Evolutionary conservation across 2,888 invertebrate genomes (phyloP).

Genomic region (Smittia aterrima): DNA sequence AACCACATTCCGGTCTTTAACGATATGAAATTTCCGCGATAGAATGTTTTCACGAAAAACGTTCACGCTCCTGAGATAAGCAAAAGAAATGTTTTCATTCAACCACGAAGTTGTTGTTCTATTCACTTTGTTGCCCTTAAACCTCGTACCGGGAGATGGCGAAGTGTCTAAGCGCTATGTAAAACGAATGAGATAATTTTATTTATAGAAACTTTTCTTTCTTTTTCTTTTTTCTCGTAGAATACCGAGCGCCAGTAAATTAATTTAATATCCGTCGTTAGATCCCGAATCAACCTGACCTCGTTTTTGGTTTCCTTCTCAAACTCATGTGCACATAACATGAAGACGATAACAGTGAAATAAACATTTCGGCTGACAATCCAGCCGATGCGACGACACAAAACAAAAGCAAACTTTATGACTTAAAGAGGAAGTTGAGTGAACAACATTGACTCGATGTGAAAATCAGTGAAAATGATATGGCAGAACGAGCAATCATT

Average conservation of each 20-base stretch:
- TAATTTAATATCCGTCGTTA: slow-evolving; percentile 19
- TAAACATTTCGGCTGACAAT: not conserved
- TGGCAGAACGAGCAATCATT: not conserved
- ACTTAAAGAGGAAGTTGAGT: not conserved
- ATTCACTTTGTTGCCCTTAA: too few species aligned
- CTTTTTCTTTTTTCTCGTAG: not conserved
- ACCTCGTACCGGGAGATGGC: too few species aligned
- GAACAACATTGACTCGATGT: not conserved
- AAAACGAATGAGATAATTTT: slow-evolving; percentile 15
- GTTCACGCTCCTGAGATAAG: too few species aligned
- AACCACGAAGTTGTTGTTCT: too few species aligned
- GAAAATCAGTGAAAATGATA: not conserved
- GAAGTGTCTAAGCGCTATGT: too few species aligned
- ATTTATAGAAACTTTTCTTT: slow-evolving; percentile 17
- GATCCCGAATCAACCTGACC: too few species aligned
- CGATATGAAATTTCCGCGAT: too few species aligned
- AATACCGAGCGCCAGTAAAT: slow-evolving; percentile 4
- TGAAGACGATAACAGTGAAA: not conserved
- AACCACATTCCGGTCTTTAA: too few species aligned
- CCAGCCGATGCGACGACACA: not conserved
- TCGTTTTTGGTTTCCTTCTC: not conserved
- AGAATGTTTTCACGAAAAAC: too few species aligned
- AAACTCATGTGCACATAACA: not conserved
- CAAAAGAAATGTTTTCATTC: too few species aligned
- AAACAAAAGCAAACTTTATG: not conserved